Base-by-base conservation (phyloP, 2,113 vertebrate species). In the Macheiramphus alcinus region DNA sequence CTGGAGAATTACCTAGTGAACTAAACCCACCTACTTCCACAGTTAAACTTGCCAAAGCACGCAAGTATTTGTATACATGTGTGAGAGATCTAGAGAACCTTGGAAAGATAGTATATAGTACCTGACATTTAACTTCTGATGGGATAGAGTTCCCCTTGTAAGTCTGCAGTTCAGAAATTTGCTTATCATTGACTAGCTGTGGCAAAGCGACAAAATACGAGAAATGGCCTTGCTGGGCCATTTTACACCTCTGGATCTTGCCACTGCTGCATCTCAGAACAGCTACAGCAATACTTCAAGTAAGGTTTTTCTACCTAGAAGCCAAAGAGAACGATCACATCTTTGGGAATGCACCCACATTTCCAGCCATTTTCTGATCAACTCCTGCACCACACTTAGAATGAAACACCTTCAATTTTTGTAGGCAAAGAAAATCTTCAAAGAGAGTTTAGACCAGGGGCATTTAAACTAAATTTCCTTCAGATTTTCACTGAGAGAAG, bases 31-130 rank as follows among this genome's bases (percentile, higher is more conserved):
- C 22, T 16, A 13, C 21, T 20, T 32, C 29, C 47, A 73, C 53
- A 42, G 17, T 18, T 72, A 11, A 11, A 34, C 31, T 78, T 73
- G 32, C 47, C 52, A 29, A 71, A 36, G 50, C 56, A 29, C 3
- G 1, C 7, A 40, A 9, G 11, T 9, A 29, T 38, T 34, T 31
- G 3, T 26, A 26, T 17, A 32, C 3, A 5, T 4, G 3, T 7
- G 13, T 6, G 4, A 56, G 11, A 50, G 7, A 13, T 6, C 25
- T 72, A 15, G 36, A 90, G 40, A 76, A 76, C 6, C 9, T 6
- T 34, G 8, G 22, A 53, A 58, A 36, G 34, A 22, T 10, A 47
- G 10, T 8, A 16, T 5, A 3, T 8, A 47, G 25, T 22, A 38
- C n/a, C 36, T 19, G 16, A 31, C 27, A 50, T n/a, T 12, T 43